Conservation (phyloP, 2,113 vertebrate species). For the Phaetusa simplex region DNA sequence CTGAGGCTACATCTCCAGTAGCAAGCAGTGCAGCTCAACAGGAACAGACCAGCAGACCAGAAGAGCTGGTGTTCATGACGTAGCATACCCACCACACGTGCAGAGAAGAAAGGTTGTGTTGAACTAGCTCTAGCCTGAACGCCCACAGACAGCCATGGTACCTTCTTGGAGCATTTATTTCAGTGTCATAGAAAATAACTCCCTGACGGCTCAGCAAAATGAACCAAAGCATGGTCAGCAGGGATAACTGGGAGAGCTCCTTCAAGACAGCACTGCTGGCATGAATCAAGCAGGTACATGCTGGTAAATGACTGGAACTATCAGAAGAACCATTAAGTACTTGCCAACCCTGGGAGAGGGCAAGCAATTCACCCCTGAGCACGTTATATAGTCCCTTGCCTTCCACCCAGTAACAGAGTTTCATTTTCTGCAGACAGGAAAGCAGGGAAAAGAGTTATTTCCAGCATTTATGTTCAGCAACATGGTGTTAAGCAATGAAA, state of each 20-base stretch:
- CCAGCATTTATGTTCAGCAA: slow-evolving; percentile 46
- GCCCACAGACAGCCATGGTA: not conserved
- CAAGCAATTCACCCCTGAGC: not conserved
- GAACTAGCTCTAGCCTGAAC: not conserved
- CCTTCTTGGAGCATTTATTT: not conserved
- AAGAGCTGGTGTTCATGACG: not conserved
- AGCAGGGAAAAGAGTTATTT: not conserved
- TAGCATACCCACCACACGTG: rapidly evolving
- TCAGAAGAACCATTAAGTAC: not conserved
- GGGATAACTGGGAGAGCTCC: not conserved
- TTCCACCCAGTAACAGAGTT: not conserved
- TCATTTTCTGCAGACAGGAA: slow-evolving; percentile 33
- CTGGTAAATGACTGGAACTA: not conserved
- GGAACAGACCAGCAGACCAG: not conserved
- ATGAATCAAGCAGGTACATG: not conserved
- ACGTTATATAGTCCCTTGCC: not conserved
- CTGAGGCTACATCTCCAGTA: not conserved
- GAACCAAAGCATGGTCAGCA: not conserved
- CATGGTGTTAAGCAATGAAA: not conserved
- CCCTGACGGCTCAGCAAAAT: not conserved
- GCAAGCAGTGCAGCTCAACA: not conserved
- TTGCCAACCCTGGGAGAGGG: not conserved
- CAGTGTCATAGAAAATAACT: not conserved
- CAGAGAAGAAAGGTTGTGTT: not conserved
- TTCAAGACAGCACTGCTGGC: not conserved